Conservation (phyloP, 2,888 invertebrate species). For the Gastrophysa polygoni region DNA sequence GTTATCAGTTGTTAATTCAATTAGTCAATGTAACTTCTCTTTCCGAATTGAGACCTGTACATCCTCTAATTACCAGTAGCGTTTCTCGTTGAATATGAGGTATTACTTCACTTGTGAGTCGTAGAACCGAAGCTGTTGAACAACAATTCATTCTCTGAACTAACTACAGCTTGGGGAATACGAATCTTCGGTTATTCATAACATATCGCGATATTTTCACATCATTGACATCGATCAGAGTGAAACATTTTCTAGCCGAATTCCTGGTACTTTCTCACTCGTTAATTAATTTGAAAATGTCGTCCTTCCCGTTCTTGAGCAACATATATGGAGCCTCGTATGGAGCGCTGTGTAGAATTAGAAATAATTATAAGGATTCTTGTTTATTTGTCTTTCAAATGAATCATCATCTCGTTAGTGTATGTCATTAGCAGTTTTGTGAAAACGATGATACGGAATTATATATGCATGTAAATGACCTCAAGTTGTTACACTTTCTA, state of each 20-base stretch:
- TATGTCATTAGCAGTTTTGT: constrained; percentile 20
- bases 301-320: not conserved
- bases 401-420: constrained; percentile 15
- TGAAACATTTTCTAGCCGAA: not conserved
- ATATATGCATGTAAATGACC: constrained; percentile 21
- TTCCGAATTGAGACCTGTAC: no score
- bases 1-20: no score
- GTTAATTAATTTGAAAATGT: not conserved
- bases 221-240: not conserved
- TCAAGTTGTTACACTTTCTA: constrained; percentile 28
- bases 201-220: not conserved
- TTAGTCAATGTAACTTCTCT: no score
- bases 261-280: not conserved
- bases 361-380: not conserved
- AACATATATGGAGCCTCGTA: not conserved
- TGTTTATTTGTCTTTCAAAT: not conserved
- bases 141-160: no score
- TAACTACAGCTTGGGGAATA: not conserved
- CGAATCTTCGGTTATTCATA: not conserved
- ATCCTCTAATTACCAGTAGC: no score
- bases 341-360: not conserved
- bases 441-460: constrained; percentile 21
- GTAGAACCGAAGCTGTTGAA: no score
- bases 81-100: no score
- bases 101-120: no score